These are phyloP conservation scores for Lingula anatina DNA, from an alignment of 2,888 invertebrate species.

Conservation along the genomic window DNA sequence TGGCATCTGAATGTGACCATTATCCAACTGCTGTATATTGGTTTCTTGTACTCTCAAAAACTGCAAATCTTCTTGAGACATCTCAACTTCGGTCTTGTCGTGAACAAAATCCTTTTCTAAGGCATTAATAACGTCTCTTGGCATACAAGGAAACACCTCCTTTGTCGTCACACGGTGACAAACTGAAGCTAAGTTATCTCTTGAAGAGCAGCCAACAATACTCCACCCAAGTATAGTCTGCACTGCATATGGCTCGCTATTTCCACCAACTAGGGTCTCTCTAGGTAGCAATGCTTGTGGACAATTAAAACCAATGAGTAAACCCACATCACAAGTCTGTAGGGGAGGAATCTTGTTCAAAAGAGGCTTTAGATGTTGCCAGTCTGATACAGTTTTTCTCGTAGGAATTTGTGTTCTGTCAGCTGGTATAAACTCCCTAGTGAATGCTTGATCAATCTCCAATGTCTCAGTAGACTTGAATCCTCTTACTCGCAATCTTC, in stretches of 20 bases:
- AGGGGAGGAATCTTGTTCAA: constrained; percentile 8
- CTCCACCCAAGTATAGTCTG: constrained; percentile 10
- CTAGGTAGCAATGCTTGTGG: constrained; percentile 4
- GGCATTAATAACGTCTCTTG: constrained; percentile 7
- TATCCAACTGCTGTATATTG: not conserved
- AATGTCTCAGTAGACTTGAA: constrained; percentile 3
- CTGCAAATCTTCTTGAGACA: not conserved
- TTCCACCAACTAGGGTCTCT: constrained; percentile 7
- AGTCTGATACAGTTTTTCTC: constrained; percentile 4
- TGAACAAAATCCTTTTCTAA: constrained; percentile 11
- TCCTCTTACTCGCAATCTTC: constrained; percentile 8
- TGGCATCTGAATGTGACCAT: not conserved
- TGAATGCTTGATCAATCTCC: constrained; percentile 4
- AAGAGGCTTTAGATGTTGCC: constrained; percentile 8
- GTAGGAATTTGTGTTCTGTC: constrained; percentile 9
- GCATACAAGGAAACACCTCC: constrained; percentile 4
- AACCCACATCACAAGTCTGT: constrained; percentile 14
- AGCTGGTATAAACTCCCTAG: constrained; percentile 11
- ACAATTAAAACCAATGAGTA: constrained; percentile 8
- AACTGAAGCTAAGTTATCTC: not conserved
- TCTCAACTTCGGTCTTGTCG: not conserved
- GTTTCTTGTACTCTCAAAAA: not conserved
- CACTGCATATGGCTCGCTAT: constrained; percentile 7
- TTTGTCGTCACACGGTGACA: constrained; percentile 5
- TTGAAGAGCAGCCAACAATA: constrained; percentile 2